Evolutionary conservation across 1,140 invertebrate genomes (phyloP), one percentile per base, ranked within the genome.

Genomic region (Pachypeltis micranthus): DNA sequence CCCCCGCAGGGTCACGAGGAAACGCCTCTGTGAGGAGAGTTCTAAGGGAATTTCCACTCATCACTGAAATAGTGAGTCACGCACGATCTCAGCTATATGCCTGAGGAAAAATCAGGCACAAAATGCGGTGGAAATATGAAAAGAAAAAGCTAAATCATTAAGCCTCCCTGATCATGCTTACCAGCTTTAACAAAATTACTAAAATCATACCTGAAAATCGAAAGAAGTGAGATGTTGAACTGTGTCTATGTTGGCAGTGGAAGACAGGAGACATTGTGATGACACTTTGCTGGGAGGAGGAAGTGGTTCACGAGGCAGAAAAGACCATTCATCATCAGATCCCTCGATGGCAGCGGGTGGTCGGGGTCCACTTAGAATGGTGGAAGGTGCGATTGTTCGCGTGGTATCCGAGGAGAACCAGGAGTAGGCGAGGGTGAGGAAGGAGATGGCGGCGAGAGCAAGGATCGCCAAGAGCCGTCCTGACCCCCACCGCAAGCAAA

Each of bases 151-250:
- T n/a, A n/a, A n/a, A n/a, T n/a, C n/a, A n/a, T n/a, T n/a, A n/a
- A n/a, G n/a, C n/a, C n/a, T n/a, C n/a, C n/a, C n/a, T n/a, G n/a
- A n/a, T n/a, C n/a, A n/a, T n/a, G n/a, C n/a, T n/a, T n/a, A n/a
- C n/a, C n/a, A n/a, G n/a, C n/a, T n/a, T n/a, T n/a, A n/a, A n/a
- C n/a, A n/a, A n/a, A n/a, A n/a, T 39, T 39, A 10, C 24, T 47
- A 23, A 47, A 23, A 47, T 19, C 24, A 23, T 29, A 65, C 64
- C 60, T 65, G 64, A 55, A 65, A 65, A 28, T 65, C 64, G 26
- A 65, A 65, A 0, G 26, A 39, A 25, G 47, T 24, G 27, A 65
- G 56, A 16, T 60, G 44, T 7, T 21, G 1, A 2, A 56, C 26
- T 0, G 64, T 65, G 19, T 65, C 64, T 12, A 65, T 51, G 44